These are phyloP conservation scores for Podarcis cretensis DNA, from an alignment of 2,113 vertebrate genomes.

Conservation along the genomic window DNA sequence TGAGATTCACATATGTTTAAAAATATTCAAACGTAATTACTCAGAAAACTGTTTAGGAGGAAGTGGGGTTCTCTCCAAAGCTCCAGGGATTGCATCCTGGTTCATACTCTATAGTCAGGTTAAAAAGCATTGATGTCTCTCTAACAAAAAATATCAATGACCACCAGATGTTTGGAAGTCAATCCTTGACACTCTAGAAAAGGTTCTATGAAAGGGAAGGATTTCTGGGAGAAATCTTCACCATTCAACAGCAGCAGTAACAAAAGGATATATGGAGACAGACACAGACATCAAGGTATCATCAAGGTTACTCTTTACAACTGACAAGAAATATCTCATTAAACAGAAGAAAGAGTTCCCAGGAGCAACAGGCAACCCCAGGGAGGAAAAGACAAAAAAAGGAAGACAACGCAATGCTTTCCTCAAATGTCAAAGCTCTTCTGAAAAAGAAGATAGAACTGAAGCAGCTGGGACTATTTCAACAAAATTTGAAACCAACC, in stretches of 20 bases:
- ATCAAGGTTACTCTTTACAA: slow-evolving; percentile 9
- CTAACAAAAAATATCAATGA: slow-evolving; percentile 2
- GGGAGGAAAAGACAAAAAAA: background rate
- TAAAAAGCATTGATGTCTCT: slow-evolving; percentile 1
- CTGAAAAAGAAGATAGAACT: slow-evolving; percentile 19
- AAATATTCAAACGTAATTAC: background rate
- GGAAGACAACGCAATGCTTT: background rate
- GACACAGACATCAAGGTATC: slow-evolving; percentile 14
- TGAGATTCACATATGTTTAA: no score
- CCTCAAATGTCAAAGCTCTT: slow-evolving; percentile 1
- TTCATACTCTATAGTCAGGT: background rate
- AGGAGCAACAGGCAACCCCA: background rate
- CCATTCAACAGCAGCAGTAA: background rate
- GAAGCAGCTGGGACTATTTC: slow-evolving; percentile 25
- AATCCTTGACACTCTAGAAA: slow-evolving; percentile 1
- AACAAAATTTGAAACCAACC: slow-evolving; percentile 36
- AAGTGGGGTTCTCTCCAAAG: background rate
- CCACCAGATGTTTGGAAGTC: background rate
- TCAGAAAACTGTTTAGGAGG: background rate
- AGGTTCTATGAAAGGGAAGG: slow-evolving; percentile 17
- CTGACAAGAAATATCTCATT: slow-evolving; percentile 22
- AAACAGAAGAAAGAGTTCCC: background rate
- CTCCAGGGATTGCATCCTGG: background rate
- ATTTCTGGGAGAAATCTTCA: background rate
- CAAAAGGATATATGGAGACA: background rate